phyloP scores from a whole-genome alignment of 1,140 invertebrate genomes.

The Helicoverpa zea region DNA sequence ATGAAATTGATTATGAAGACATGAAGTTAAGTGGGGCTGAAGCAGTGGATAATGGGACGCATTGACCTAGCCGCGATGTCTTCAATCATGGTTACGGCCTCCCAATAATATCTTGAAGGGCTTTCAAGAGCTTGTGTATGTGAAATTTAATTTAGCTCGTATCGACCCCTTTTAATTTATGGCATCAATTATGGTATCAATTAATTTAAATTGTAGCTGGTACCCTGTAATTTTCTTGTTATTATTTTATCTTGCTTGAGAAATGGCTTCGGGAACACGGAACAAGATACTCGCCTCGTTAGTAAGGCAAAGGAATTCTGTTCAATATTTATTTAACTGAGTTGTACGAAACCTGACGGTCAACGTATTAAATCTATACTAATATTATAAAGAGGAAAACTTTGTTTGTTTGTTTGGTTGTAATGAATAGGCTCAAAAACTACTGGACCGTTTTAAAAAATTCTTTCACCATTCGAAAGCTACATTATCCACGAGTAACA shows the following conservation, averaged over 20 bases:
- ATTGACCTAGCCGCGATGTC: background rate
- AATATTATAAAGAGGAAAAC: too few species aligned
- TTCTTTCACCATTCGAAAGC: too few species aligned
- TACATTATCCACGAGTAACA: too few species aligned
- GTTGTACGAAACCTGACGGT: background rate
- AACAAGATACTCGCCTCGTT: background rate
- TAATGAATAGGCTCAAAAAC: too few species aligned
- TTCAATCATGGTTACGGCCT: constrained; percentile 1
- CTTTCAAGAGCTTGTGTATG: background rate
- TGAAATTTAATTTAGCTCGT: constrained; percentile 1
- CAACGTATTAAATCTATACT: background rate
- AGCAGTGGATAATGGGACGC: background rate
- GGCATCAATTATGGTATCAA: constrained; percentile 1
- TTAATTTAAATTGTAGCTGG: constrained; percentile 26
- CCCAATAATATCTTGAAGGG: constrained; percentile 23
- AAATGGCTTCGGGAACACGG: background rate
- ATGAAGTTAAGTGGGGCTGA: constrained; percentile 19
- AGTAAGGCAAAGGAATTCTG: background rate
- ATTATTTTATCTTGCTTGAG: background rate
- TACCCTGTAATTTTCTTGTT: background rate
- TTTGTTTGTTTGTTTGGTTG: too few species aligned
- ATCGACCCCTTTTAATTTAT: constrained; percentile 15
- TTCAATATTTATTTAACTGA: background rate
- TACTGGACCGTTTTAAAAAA: too few species aligned
- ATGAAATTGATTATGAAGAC: constrained; percentile 37